A percentile compares a stretch with the other conserved stretches of the same genome.
Conservation (phyloP, 2,888 invertebrate species). For the Cinara cedri region DNA sequence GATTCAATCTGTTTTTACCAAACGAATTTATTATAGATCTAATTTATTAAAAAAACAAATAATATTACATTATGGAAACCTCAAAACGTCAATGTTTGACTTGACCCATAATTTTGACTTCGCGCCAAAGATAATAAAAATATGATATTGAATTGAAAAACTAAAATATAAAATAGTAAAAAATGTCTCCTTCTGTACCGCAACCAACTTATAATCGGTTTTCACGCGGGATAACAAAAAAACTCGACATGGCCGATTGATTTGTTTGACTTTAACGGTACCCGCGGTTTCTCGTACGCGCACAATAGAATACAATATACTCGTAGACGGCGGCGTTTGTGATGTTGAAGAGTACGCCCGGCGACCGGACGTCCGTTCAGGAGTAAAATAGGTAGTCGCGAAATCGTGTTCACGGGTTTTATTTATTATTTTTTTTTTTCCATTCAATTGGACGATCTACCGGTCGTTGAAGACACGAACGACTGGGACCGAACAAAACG, state of each 20-base stretch:
- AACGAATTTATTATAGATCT: too few species aligned
- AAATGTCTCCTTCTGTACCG: too few species aligned
- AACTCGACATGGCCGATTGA: too few species aligned
- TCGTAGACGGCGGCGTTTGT: neutral
- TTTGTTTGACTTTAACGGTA: conserved; percentile 21
- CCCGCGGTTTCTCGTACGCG: neutral
- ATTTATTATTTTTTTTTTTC: neutral
- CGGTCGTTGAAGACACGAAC: neutral
- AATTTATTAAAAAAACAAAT: too few species aligned
- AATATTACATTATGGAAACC: too few species aligned
- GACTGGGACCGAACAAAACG: conserved; percentile 16
- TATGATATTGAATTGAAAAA: too few species aligned
- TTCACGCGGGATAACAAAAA: neutral
- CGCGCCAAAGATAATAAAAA: too few species aligned
- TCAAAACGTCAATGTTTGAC: too few species aligned
- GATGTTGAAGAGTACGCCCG: neutral
- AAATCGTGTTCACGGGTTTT: neutral
- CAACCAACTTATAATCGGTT: too few species aligned
- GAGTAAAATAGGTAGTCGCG: neutral
- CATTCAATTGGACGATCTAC: conserved; percentile 12
- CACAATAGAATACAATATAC: conserved; percentile 10
- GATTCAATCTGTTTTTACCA: too few species aligned
- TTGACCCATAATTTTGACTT: too few species aligned
- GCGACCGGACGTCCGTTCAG: neutral
- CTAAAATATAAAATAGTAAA: too few species aligned